Evolutionary conservation across 2,888 invertebrate genomes (phyloP).

Genomic region (Podotricha telesiphe): DNA sequence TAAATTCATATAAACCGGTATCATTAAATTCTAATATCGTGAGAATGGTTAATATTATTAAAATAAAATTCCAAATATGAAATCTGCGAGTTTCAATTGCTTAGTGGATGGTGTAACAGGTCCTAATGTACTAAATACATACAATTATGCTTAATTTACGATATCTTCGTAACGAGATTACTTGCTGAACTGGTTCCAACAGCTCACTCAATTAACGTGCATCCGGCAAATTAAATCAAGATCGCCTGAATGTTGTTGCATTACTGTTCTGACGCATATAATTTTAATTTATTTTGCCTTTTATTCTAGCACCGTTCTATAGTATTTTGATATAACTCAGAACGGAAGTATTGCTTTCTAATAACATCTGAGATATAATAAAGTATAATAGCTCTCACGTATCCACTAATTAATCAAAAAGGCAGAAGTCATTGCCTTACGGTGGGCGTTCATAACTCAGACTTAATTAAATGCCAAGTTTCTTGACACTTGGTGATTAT

Average conservation of each 20-base stretch:
- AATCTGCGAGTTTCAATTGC: slow-evolving; percentile 29
- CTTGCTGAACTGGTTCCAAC: slow-evolving; percentile 31
- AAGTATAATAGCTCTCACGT: slow-evolving; percentile 38
- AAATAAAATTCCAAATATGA: slow-evolving; percentile 36
- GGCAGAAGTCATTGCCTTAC: slow-evolving; percentile 70
- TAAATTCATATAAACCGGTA: slow-evolving; percentile 40
- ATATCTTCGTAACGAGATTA: slow-evolving; percentile 36
- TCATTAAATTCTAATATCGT: slow-evolving; percentile 44
- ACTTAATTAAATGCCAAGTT: slow-evolving; percentile 76
- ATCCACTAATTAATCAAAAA: slow-evolving; percentile 65
- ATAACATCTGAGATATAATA: slow-evolving; percentile 24
- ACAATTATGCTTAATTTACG: slow-evolving; percentile 42
- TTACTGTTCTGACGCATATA: slow-evolving; percentile 51
- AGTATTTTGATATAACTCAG: slow-evolving; percentile 6
- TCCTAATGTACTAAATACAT: slow-evolving; percentile 45
- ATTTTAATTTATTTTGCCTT: not conserved
- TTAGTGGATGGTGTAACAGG: slow-evolving; percentile 43
- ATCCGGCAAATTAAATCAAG: slow-evolving; percentile 59
- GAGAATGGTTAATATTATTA: slow-evolving; percentile 44
- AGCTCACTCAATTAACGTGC: slow-evolving; percentile 55
- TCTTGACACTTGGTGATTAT: slow-evolving; percentile 61
- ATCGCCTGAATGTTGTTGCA: slow-evolving; percentile 51
- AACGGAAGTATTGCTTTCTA: slow-evolving; percentile 22
- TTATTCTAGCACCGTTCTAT: slow-evolving; percentile 10
- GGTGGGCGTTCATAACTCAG: slow-evolving; percentile 76